Conservation (phyloP, 2,113 vertebrate genomes). For the Etheostoma cragini region DNA sequence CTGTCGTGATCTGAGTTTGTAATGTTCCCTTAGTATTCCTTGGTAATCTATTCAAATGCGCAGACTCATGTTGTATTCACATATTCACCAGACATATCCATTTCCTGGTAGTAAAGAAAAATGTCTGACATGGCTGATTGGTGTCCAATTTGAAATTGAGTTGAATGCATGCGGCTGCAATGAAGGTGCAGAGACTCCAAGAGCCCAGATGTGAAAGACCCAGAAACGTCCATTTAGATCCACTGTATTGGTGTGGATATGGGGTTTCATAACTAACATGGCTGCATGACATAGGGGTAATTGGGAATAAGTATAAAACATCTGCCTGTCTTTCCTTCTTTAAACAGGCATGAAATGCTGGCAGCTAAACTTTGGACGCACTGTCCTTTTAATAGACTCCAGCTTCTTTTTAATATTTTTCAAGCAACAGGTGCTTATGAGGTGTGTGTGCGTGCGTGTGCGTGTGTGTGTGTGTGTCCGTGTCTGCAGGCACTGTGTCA, state of each 20-base stretch:
- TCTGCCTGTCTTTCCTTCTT: neutral
- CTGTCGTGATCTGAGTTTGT: neutral
- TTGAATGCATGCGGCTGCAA: neutral
- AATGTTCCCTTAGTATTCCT: neutral
- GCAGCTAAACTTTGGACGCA: neutral
- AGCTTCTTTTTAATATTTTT: conserved; percentile 17
- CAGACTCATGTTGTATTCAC: neutral
- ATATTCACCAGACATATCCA: neutral
- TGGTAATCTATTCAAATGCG: neutral
- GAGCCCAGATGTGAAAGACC: too few species aligned
- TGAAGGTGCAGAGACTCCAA: too few species aligned
- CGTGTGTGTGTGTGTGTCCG: conserved; percentile 30
- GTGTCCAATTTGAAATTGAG: neutral
- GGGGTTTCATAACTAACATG: neutral
- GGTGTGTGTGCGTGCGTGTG: neutral
- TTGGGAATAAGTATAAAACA: neutral
- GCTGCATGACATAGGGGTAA: neutral
- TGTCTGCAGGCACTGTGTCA: conserved; percentile 45
- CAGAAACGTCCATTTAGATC: too few species aligned
- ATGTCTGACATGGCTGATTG: too few species aligned
- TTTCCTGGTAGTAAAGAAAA: neutral
- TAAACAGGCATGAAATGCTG: neutral
- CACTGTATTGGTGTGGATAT: neutral
- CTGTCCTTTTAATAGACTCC: conserved; percentile 21
- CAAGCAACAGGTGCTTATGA: conserved; percentile 45